A percentile compares a stretch with the other conserved stretches of the same genome.
Evolutionary conservation across 2,113 vertebrate genomes (phyloP).

Genomic region (Ibidorhyncha struthersii): DNA sequence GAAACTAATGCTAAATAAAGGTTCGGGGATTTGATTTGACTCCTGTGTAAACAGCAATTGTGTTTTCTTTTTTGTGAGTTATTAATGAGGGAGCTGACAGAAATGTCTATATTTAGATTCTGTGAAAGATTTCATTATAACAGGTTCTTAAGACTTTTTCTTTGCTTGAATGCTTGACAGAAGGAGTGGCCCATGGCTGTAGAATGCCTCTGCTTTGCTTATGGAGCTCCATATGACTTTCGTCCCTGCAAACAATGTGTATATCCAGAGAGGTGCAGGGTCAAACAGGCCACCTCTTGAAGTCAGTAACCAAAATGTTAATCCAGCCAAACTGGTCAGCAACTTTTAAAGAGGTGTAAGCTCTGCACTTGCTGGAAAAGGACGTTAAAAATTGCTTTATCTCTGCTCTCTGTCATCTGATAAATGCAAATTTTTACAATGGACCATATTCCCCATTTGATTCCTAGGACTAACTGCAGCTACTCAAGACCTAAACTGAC

Average conservation of each 20-base stretch:
- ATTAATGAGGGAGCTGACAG: constrained; percentile 25
- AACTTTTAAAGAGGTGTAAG: neutral
- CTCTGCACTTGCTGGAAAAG: neutral
- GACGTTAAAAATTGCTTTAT: neutral
- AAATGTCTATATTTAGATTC: neutral
- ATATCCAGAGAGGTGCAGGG: neutral
- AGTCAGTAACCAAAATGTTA: neutral
- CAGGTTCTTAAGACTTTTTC: neutral
- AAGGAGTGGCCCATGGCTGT: neutral
- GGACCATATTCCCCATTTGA: neutral
- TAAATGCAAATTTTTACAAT: neutral
- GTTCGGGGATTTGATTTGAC: constrained; percentile 16
- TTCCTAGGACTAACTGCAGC: neutral
- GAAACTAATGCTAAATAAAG: constrained; percentile 26
- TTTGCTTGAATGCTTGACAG: neutral
- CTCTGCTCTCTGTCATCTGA: neutral
- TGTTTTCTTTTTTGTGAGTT: neutral
- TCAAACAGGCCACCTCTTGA: neutral
- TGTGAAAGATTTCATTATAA: neutral
- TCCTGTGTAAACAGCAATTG: constrained; percentile 8
- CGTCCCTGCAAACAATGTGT: neutral
- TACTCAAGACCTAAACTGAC: neutral
- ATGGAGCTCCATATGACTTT: neutral
- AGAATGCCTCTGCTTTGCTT: neutral
- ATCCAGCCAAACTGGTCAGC: neutral